A percentile compares a stretch with the other conserved stretches of the same genome.
These are phyloP conservation scores for Telmatherina bonti DNA, from an alignment of 2,797 vertebrate species.

Conservation along the genomic window DNA sequence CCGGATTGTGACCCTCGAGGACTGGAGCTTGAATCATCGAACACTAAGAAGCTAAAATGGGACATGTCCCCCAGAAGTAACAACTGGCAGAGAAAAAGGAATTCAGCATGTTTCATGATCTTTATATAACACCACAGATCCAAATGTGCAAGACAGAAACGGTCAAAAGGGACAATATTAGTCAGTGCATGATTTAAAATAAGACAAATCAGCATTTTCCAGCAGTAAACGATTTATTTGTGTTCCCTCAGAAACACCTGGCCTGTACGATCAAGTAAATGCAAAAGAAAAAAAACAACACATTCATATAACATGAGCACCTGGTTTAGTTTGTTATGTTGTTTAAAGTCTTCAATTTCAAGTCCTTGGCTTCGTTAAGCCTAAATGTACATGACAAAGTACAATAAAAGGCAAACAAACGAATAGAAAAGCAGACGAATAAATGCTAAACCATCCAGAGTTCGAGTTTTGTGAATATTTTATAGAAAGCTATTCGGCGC, in stretches of 20 bases:
- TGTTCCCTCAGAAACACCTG: slow-evolving; percentile 52
- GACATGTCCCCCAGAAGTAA: too few species aligned
- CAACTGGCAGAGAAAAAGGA: too few species aligned
- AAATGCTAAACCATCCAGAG: slow-evolving; percentile 5
- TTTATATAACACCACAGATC: not conserved
- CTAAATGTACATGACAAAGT: slow-evolving; percentile 14
- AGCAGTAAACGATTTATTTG: slow-evolving; percentile 45
- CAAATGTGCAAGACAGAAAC: not conserved
- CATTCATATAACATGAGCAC: slow-evolving; percentile 64
- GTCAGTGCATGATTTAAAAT: slow-evolving; percentile 15
- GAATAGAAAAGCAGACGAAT: too few species aligned
- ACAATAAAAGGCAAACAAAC: slow-evolving; percentile 32
- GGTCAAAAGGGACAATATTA: not conserved
- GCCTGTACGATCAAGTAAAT: slow-evolving; percentile 50
- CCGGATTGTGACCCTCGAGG: too few species aligned
- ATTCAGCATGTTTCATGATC: not conserved
- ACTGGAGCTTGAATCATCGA: too few species aligned
- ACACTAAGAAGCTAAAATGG: too few species aligned
- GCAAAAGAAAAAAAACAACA: slow-evolving; percentile 31
- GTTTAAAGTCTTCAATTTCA: slow-evolving; percentile 1
- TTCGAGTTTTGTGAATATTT: slow-evolving; percentile 14
- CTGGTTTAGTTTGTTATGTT: slow-evolving; percentile 12
- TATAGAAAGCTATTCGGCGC: slow-evolving; percentile 2
- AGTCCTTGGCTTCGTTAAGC: slow-evolving; percentile 21
- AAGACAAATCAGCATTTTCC: slow-evolving; percentile 16